Base-by-base conservation (phyloP, 2,888 invertebrate genomes). In the Caenorhabditis japonica region DNA sequence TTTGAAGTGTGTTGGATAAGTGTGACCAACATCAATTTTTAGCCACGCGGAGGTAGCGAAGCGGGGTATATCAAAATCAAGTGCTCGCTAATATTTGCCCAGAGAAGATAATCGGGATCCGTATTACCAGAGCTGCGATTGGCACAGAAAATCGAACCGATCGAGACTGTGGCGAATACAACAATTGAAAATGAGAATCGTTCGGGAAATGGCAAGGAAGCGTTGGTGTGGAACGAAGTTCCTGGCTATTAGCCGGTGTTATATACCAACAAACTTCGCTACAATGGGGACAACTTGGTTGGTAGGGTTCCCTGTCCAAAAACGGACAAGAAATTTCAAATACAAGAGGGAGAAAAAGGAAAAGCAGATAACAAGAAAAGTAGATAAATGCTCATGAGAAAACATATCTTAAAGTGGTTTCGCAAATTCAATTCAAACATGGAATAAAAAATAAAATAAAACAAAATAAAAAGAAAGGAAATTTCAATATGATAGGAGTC, bases 41-140 rank as follows among this genome's bases (percentile, higher is more conserved):
- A 43, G 30, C 46, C 19, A 13, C 15, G 12, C 41, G 47, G 36
- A 19, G 25, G 23, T 49, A 39, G 27, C 25, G 34, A 55, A 46
- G 34, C 10, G n/a, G n/a, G n/a, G n/a, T n/a, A 33, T 21, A 13
- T 39, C 38, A 41, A 46, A 34, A 21, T 61, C 34, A 46, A 61
- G 61, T 61, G 53, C 61, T 61, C 52, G 44, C 55, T 41, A 64
- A 56, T 64, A 49, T 64, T 64, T 64, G 53, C 64, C 23, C 64
- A 41, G n/a, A 15, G 34, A 21, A 8, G 13, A 10, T 13, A 27
- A 1, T 34, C 36, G 30, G 7, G 30, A 34, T 58, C 34, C 34
- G 21, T 27, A 21, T 13, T 17, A 47, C 33, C 33, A 15, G n/a
- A 30, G 17, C 30, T 30, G 5, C 15, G 21, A 38, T 30, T 10